phyloP scores from a whole-genome alignment of 1,140 invertebrate species.

The Drosophila yakuba region DNA sequence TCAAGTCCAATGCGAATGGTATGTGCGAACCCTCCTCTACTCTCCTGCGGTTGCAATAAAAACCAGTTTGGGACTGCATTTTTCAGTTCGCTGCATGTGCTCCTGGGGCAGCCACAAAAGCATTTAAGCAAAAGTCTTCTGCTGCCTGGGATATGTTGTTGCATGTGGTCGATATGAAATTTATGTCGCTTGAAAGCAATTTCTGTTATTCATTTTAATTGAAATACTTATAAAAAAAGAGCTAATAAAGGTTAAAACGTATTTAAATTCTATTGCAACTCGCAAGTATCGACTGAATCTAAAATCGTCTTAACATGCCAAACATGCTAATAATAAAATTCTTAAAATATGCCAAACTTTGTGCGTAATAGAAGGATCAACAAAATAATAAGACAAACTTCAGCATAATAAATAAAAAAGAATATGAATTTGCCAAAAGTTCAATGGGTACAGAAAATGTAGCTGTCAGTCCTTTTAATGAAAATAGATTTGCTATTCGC shows the following conservation, averaged over 20 bases:
- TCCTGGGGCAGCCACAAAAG: conserved; percentile 53
- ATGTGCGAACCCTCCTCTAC: conserved; percentile 15
- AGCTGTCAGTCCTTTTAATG: conserved; percentile 56
- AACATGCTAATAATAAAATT: conserved; percentile 83
- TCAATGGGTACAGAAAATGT: conserved; percentile 12
- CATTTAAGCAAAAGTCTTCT: conserved; percentile 66
- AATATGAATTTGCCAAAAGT: conserved; percentile 35
- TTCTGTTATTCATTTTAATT: conserved; percentile 66
- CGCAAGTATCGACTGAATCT: conserved; percentile 10
- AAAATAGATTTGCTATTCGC: conserved; percentile 73
- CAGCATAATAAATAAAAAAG: conserved; percentile 80
- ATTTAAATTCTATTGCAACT: conserved; percentile 68
- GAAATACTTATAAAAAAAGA: conserved; percentile 43
- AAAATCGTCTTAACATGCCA: conserved; percentile 20
- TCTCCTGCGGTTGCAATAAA: conserved; percentile 51
- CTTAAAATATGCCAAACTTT: conserved; percentile 83
- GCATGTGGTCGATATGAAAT: conserved; percentile 51
- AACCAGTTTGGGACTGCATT: conserved; percentile 68
- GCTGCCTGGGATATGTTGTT: conserved; percentile 12
- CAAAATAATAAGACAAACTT: conserved; percentile 53
- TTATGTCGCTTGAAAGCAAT: conserved; percentile 27
- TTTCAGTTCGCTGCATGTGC: conserved; percentile 31
- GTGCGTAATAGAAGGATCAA: conserved; percentile 47
- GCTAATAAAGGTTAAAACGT: conserved; percentile 47
- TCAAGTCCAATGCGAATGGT: conserved; percentile 35